Base-by-base conservation (phyloP, 2,888 invertebrate species). In the Anagyrus pseudococci region DNA sequence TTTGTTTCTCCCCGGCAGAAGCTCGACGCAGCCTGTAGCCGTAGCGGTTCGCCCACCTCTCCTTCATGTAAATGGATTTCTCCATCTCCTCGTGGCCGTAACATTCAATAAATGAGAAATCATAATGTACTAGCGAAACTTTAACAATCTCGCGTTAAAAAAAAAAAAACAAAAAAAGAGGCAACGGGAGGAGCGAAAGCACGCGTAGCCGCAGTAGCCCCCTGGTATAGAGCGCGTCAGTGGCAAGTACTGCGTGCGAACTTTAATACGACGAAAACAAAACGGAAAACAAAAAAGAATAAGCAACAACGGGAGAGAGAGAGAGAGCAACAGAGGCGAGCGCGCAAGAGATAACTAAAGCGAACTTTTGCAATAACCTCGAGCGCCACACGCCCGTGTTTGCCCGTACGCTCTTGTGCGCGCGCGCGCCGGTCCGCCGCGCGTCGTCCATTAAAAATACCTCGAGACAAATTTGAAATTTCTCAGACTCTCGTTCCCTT, bases 301-400 rank as follows among this genome's bases (percentile, higher is more conserved):
- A n/a, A n/a, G n/a, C n/a, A n/a, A n/a, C n/a, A n/a, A n/a, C n/a
- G n/a, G n/a, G n/a, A n/a, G n/a, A n/a, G n/a, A n/a, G n/a, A n/a
- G n/a, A n/a, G n/a, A n/a, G n/a, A n/a, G n/a, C n/a, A n/a, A n/a
- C n/a, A n/a, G n/a, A n/a, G n/a, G n/a, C n/a, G 29, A 4, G 10
- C 40, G 15, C n/a, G 25, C n/a, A 10, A 26, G 26, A 7, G 58
- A 41, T 25, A 20, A 50, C 49, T 49, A 58, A 50, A 50, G 4
- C 7, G 33, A 57, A 57, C 48, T 57, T 57, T 37, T 20, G 47
- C 56, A 57, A 41, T 49, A 49, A 49, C 26, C n/a, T n/a, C n/a
- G n/a, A n/a, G 13, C 52, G 4, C 4, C 8, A 8, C 17, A 8
- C 1, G 22, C 4, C 29, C 26, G 20, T 17, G 25, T 54, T 44